phyloP scores from a whole-genome alignment of 1,140 invertebrate species.

The Anastrepha obliqua region DNA sequence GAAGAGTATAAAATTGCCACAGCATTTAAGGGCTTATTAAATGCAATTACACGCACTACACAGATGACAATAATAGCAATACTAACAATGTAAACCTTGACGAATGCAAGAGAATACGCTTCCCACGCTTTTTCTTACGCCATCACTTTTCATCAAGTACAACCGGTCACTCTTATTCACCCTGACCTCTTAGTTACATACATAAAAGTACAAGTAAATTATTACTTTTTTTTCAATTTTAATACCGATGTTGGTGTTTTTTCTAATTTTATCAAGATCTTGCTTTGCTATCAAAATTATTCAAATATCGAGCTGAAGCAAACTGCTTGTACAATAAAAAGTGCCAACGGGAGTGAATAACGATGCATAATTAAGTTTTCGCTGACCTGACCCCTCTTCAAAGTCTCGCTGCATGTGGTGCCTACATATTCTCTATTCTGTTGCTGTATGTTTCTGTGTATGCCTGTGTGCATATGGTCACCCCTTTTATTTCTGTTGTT shows the following conservation, averaged over 20 bases:
- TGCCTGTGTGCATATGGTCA: neutral
- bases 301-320: neutral
- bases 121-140: neutral
- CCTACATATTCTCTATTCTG: neutral
- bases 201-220: neutral
- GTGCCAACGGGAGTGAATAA: neutral
- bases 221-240: neutral
- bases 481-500: conserved; percentile 30
- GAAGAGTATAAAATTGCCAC: neutral
- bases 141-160: neutral
- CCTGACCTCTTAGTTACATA: neutral
- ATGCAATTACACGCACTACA: neutral
- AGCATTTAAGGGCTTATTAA: neutral
- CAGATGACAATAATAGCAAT: neutral
- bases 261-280: conserved; percentile 47
- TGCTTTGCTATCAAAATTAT: conserved; percentile 25
- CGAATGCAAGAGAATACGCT: neutral
- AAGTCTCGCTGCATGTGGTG: neutral
- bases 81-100: neutral
- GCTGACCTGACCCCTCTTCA: conserved; percentile 19
- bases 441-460: neutral
- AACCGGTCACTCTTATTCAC: neutral
- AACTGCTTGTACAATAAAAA: neutral
- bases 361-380: conserved; percentile 20
- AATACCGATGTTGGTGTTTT: neutral